These are phyloP conservation scores for Diogma glabrata DNA, from an alignment of 2,888 invertebrate genomes.

Conservation along the genomic window DNA sequence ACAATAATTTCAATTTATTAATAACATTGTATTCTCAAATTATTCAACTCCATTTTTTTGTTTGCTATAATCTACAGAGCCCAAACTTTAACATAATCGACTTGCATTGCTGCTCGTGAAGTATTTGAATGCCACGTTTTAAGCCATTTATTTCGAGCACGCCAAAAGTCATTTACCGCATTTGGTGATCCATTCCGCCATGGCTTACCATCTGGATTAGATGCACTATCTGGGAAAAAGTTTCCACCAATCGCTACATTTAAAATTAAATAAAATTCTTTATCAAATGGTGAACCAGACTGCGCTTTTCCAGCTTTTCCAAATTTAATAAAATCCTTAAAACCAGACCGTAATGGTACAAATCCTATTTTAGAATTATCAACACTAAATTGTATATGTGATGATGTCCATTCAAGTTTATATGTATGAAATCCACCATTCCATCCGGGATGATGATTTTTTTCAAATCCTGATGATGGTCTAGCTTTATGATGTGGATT, in stretches of 20 bases:
- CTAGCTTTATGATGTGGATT: slow-evolving; percentile 38
- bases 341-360: slow-evolving; percentile 41
- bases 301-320: slow-evolving; percentile 44
- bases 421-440: slow-evolving; percentile 50
- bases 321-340: too few relatives aligned
- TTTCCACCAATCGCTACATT: slow-evolving; percentile 57
- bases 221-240: slow-evolving; percentile 51
- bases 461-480: background rate
- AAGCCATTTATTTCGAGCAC: slow-evolving; percentile 41
- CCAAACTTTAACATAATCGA: slow-evolving; percentile 57
- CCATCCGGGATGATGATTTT: slow-evolving; percentile 23
- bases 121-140: slow-evolving; percentile 48
- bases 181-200: slow-evolving; percentile 30
- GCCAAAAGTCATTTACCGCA: slow-evolving; percentile 53
- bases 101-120: slow-evolving; percentile 48
- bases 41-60: too few relatives aligned
- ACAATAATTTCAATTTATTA: too few relatives aligned
- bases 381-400: slow-evolving; percentile 25
- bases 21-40: too few relatives aligned
- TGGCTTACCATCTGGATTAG: slow-evolving; percentile 44
- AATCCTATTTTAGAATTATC: slow-evolving; percentile 44
- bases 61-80: too few relatives aligned
- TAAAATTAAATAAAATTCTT: slow-evolving; percentile 52
- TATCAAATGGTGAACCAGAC: slow-evolving; percentile 52
- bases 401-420: slow-evolving; percentile 52